phyloP scores from a whole-genome alignment of 2,113 vertebrate genomes.

The Ctenodactylus gundi region DNA sequence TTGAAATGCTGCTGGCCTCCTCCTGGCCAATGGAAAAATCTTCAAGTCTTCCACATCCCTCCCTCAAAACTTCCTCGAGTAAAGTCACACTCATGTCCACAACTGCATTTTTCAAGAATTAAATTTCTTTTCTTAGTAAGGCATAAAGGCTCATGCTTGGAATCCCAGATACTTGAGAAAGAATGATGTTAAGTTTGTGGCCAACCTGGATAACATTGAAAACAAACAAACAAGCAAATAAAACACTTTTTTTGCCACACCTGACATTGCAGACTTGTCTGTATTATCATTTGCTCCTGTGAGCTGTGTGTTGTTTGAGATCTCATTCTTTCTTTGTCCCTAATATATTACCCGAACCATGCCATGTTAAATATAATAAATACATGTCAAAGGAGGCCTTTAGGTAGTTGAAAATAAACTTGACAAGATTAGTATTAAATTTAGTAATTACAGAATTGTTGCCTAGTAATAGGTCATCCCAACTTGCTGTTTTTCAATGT shows the following conservation, averaged over 20 bases:
- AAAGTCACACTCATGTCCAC: background rate
- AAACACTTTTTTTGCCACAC: background rate
- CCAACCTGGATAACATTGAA: background rate
- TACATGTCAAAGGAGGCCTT: background rate
- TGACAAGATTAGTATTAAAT: background rate
- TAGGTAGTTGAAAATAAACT: conserved; percentile 1
- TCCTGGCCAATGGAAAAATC: background rate
- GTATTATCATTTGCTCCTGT: background rate
- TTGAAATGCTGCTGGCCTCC: background rate
- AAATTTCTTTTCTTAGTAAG: background rate
- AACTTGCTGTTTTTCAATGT: background rate
- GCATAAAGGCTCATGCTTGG: background rate
- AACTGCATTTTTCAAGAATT: no score
- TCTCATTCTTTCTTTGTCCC: background rate
- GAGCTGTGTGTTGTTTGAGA: background rate
- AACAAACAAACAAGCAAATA: background rate
- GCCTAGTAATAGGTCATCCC: background rate
- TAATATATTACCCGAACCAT: background rate
- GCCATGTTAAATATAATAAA: background rate
- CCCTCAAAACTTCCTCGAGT: background rate
- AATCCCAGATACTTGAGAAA: background rate
- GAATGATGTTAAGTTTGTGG: background rate
- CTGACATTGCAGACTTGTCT: background rate
- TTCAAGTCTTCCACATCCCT: background rate
- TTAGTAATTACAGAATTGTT: background rate